A percentile compares a stretch with the other conserved stretches of the same genome.
phyloP scores from a whole-genome alignment of 1,140 invertebrate genomes.

The Periplaneta americana region DNA sequence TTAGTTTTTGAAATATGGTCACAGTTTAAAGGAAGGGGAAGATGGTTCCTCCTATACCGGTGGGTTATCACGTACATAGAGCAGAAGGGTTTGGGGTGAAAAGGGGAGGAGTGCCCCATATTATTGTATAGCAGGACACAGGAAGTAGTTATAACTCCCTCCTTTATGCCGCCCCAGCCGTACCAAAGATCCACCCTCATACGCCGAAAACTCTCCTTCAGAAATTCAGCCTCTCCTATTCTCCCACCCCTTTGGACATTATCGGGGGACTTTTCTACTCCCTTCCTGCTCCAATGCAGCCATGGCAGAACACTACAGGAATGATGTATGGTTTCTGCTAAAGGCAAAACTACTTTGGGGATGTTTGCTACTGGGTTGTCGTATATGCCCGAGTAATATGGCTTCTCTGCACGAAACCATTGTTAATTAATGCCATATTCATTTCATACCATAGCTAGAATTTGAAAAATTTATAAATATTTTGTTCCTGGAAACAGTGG shows the following conservation, averaged over 20 bases:
- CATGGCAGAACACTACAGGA: background rate
- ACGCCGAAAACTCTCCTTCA: background rate
- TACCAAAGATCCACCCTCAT: background rate
- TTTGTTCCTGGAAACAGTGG: no score
- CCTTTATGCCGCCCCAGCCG: background rate
- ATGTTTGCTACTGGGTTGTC: no score
- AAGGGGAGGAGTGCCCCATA: no score
- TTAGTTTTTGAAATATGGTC: background rate
- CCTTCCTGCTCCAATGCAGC: background rate
- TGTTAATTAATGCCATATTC: no score
- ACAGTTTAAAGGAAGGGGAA: background rate
- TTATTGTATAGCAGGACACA: background rate
- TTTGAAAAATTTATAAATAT: no score
- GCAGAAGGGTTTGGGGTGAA: no score
- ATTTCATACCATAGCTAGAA: no score
- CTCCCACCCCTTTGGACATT: background rate
- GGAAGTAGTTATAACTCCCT: background rate
- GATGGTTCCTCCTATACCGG: background rate
- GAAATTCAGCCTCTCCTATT: background rate
- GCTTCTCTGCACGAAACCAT: no score
- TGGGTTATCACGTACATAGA: background rate
- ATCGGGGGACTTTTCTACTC: background rate
- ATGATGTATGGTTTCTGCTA: background rate
- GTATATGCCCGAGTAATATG: background rate
- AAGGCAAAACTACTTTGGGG: no score